These are phyloP conservation scores for Meiosimyza decipiens DNA, from an alignment of 2,888 invertebrate species.

Conservation along the genomic window DNA sequence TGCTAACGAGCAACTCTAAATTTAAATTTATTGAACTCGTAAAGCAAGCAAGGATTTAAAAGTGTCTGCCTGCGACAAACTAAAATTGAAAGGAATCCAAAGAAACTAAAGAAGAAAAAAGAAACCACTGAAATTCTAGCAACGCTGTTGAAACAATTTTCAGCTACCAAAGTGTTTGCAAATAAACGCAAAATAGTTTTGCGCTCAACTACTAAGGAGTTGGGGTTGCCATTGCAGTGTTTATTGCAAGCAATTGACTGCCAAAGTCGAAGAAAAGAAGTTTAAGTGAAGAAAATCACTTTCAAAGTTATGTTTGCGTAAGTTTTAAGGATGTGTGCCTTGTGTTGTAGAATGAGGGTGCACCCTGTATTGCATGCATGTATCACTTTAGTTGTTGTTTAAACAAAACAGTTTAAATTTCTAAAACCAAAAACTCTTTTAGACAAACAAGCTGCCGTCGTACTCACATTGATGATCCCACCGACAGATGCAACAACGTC, in stretches of 20 bases:
- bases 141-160: conserved; percentile 5
- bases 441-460: not conserved
- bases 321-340: conserved; percentile 19
- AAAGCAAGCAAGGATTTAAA: conserved; percentile 30
- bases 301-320: conserved; percentile 26
- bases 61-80: conserved; percentile 17
- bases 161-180: conserved; percentile 24
- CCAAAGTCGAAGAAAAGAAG: not conserved
- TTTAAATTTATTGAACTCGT: conserved; percentile 36
- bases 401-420: conserved; percentile 28
- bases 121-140: conserved; percentile 1
- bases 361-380: not conserved
- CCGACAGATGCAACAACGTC: not conserved
- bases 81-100: not conserved
- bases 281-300: conserved; percentile 22
- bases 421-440: conserved; percentile 38
- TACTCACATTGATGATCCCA: not conserved
- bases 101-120: not conserved
- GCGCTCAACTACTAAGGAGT: not conserved
- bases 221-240: conserved; percentile 24
- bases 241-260: conserved; percentile 34
- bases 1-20: conserved; percentile 30
- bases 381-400: conserved; percentile 6
- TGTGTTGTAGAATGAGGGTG: not conserved
- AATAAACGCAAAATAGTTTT: conserved; percentile 23